Percentiles rank a stretch among this genome's conserved stretches.
Conservation (phyloP, 2,797 vertebrate genomes). For the Pagetopsis macropterus region DNA sequence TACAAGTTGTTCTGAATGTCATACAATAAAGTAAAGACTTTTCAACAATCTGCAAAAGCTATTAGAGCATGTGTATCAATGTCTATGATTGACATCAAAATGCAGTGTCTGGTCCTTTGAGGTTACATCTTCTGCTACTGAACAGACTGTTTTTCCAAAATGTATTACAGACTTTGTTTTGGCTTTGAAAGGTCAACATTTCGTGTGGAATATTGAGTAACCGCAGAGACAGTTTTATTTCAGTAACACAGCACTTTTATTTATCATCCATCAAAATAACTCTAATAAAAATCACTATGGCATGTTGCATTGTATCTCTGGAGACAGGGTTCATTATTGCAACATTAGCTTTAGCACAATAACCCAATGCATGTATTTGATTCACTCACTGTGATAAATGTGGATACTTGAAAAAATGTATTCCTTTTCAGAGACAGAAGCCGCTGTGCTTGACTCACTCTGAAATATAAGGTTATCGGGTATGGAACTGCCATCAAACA, state of each 20-base stretch:
- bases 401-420: constrained; percentile 40
- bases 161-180: constrained; percentile 56
- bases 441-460: constrained; percentile 25
- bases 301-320: constrained; percentile 29
- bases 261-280: constrained; percentile 31
- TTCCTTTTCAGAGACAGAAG: constrained; percentile 22
- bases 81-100: constrained; percentile 31
- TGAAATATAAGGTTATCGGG: constrained; percentile 10
- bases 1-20: no score
- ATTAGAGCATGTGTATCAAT: constrained; percentile 22
- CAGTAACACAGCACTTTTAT: constrained; percentile 64
- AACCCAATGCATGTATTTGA: constrained; percentile 23
- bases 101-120: constrained; percentile 20
- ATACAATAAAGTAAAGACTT: neutral
- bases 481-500: neutral
- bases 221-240: constrained; percentile 59
- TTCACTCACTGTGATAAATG: constrained; percentile 47
- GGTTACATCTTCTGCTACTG: constrained; percentile 40
- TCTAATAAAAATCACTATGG: constrained; percentile 23
- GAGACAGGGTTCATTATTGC: constrained; percentile 21
- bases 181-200: constrained; percentile 50
- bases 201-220: constrained; percentile 55
- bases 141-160: constrained; percentile 45
- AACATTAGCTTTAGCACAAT: constrained; percentile 26
- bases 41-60: constrained; percentile 46